Percentiles rank a stretch among this genome's conserved stretches.
Conservation (phyloP, 2,888 invertebrate species). For the Rotaria socialis region DNA sequence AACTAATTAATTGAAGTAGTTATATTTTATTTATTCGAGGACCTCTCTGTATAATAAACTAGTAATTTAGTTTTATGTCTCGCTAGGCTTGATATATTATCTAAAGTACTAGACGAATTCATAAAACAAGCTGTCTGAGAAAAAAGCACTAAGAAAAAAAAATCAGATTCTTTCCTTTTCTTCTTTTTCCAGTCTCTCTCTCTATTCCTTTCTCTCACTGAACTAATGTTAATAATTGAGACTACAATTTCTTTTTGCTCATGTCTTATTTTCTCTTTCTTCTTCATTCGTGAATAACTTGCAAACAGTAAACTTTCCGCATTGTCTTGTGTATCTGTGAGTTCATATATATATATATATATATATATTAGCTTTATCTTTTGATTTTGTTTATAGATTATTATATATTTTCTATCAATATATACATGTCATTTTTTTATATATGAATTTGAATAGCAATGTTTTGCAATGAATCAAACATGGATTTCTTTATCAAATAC, state of each 20-base stretch:
- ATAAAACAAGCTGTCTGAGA: background rate
- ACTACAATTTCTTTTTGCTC: background rate
- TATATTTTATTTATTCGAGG: background rate
- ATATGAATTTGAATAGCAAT: background rate
- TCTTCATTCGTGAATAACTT: background rate
- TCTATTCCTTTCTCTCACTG: background rate
- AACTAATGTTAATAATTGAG: background rate
- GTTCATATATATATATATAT: background rate
- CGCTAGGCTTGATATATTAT: background rate
- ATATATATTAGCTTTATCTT: background rate
- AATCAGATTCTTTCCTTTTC: background rate
- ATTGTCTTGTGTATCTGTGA: background rate
- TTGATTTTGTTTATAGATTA: background rate
- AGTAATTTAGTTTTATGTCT: background rate
- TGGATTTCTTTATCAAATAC: background rate
- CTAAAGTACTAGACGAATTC: too few species aligned
- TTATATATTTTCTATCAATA: too few species aligned
- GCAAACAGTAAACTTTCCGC: background rate
- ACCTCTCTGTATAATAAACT: background rate
- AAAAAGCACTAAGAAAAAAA: background rate
- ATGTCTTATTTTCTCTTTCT: background rate
- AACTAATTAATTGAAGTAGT: background rate
- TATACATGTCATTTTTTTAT: too few species aligned
- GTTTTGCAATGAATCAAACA: slow-evolving; percentile 14
- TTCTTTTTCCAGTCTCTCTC: background rate